These are phyloP conservation scores for Ridgeia piscesae DNA, from an alignment of 1,140 invertebrate species.

Conservation along the genomic window DNA sequence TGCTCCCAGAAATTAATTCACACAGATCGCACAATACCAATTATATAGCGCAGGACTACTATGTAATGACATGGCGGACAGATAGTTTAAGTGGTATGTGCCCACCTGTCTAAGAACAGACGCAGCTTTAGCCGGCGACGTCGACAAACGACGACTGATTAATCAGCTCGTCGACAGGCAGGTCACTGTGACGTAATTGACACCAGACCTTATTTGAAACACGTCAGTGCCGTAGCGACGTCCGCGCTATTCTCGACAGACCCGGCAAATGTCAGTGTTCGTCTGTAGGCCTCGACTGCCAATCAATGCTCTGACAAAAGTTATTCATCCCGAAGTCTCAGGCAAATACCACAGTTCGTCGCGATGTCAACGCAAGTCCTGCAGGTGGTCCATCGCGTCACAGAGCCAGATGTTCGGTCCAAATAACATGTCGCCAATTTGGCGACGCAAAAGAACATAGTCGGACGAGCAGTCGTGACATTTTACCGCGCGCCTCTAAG, in stretches of 20 bases:
- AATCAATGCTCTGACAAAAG: background rate
- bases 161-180: background rate
- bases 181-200: background rate
- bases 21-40: no score
- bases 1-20: no score
- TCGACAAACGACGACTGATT: background rate
- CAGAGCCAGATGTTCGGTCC: background rate
- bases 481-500: background rate
- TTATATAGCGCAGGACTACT: no score
- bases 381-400: background rate
- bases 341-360: background rate
- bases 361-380: background rate
- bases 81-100: no score
- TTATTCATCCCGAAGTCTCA: background rate
- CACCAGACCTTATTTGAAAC: background rate
- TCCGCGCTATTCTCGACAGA: background rate
- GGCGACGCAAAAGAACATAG: background rate
- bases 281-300: no score
- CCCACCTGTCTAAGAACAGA: background rate
- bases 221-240: background rate
- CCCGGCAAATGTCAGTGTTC: background rate
- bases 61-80: no score
- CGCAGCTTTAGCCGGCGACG: background rate
- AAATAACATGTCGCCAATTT: background rate
- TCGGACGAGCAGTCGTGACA: background rate